phyloP scores from a whole-genome alignment of 2,113 vertebrate genomes.

The Dromiciops gliroides region DNA sequence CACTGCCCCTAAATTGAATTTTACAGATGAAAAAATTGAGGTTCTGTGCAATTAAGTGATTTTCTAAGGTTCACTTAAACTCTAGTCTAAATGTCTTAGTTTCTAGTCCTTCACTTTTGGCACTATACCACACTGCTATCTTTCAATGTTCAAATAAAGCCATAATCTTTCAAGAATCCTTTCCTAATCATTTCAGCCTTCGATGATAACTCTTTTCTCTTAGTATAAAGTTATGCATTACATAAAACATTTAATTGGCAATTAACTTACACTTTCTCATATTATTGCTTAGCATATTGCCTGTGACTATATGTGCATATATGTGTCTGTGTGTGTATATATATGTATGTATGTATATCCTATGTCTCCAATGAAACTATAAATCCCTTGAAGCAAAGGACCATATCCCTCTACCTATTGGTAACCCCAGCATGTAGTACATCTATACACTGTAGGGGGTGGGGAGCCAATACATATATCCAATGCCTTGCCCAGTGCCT shows the following conservation, averaged over 20 bases:
- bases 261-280: neutral
- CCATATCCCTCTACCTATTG: neutral
- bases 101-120: neutral
- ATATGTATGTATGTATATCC: neutral
- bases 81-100: neutral
- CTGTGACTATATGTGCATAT: neutral
- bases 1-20: neutral
- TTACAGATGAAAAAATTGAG: neutral
- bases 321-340: neutral
- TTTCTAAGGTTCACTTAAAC: neutral
- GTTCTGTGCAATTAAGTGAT: neutral
- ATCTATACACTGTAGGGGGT: too few species aligned
- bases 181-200: neutral
- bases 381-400: neutral
- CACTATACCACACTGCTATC: neutral
- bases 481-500: too few species aligned
- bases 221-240: neutral
- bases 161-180: neutral
- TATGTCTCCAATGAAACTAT: neutral
- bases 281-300: neutral
- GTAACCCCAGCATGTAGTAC: too few species aligned
- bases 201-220: neutral
- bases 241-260: neutral
- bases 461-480: too few species aligned
- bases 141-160: neutral